A percentile compares a stretch with the other conserved stretches of the same genome.
Conservation (phyloP, 2,888 invertebrate genomes). For the Troides aeacus region DNA sequence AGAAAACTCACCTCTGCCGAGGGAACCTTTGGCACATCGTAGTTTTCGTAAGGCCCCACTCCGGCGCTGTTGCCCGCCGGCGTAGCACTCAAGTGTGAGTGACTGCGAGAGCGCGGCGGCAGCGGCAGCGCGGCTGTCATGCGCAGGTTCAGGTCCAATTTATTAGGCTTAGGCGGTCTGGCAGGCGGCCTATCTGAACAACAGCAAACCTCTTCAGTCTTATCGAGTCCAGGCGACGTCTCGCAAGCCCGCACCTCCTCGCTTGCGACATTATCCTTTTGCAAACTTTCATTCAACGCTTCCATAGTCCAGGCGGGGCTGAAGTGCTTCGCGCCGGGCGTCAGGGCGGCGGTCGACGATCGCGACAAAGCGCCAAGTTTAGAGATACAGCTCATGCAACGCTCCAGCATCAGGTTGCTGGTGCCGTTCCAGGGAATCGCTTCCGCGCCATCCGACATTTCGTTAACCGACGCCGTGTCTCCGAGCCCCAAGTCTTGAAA, state of each 20-base stretch:
- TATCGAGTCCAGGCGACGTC: conserved; percentile 36
- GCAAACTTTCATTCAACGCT: conserved; percentile 51
- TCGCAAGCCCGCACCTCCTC: conserved; percentile 38
- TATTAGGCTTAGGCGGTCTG: conserved; percentile 81
- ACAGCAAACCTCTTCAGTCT: conserved; percentile 51
- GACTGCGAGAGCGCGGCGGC: conserved; percentile 46
- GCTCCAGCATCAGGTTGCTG: conserved; percentile 76
- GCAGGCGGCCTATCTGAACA: conserved; percentile 71
- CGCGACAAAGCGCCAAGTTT: conserved; percentile 87
- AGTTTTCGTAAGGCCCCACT: conserved; percentile 86
- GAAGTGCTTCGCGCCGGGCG: conserved; percentile 72
- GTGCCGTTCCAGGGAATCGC: conserved; percentile 50
- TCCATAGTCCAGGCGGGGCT: conserved; percentile 81
- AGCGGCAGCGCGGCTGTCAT: conserved; percentile 61
- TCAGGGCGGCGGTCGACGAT: conserved; percentile 80
- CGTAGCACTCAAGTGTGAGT: conserved; percentile 42
- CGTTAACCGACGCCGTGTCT: conserved; percentile 60
- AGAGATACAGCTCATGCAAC: conserved; percentile 89
- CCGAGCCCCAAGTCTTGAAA: conserved; percentile 74
- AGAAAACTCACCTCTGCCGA: conserved; percentile 69
- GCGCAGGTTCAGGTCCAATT: conserved; percentile 47
- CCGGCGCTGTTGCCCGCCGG: conserved; percentile 48
- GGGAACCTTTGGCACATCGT: conserved; percentile 86
- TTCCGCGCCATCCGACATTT: conserved; percentile 45
- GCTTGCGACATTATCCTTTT: conserved; percentile 32